A percentile compares a stretch with the other conserved stretches of the same genome.
Evolutionary conservation across 1,140 invertebrate genomes (phyloP).

Genomic region (Eufriesea mexicana): DNA sequence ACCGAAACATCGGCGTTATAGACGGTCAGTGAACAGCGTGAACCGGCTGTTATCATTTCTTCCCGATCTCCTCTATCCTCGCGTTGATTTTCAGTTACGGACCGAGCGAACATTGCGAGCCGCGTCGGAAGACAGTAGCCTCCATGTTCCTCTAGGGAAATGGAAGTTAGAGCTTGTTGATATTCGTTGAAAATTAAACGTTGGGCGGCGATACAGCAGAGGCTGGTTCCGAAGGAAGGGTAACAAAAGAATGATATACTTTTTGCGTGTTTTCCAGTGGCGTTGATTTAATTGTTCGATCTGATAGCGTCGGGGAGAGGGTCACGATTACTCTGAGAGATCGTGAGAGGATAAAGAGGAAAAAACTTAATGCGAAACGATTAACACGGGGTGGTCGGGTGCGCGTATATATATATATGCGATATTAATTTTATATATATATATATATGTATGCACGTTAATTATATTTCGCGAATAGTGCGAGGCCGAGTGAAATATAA

Average conservation of each 20-base stretch:
- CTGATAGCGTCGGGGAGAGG: not conserved
- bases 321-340: not conserved
- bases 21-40: not conserved
- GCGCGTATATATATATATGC: not conserved
- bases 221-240: not conserved
- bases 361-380: slow-evolving; percentile 6
- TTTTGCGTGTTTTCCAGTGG: not conserved
- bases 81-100: slow-evolving; percentile 13
- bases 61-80: slow-evolving; percentile 30
- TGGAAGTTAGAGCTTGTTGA: not conserved
- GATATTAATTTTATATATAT: not conserved
- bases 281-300: not conserved
- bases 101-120: not conserved
- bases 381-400: not conserved
- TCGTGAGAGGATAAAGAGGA: not conserved
- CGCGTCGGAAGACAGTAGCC: not conserved
- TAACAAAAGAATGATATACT: too few relatives aligned
- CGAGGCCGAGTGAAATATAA: not conserved
- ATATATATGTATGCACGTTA: not conserved
- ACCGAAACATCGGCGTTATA: slow-evolving; percentile 52
- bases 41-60: not conserved
- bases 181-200: not conserved
- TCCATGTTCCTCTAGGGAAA: too few relatives aligned
- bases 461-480: not conserved
- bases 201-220: not conserved